These are phyloP conservation scores for Synergus laeviventris DNA, from an alignment of 2,888 invertebrate species.

Conservation along the genomic window DNA sequence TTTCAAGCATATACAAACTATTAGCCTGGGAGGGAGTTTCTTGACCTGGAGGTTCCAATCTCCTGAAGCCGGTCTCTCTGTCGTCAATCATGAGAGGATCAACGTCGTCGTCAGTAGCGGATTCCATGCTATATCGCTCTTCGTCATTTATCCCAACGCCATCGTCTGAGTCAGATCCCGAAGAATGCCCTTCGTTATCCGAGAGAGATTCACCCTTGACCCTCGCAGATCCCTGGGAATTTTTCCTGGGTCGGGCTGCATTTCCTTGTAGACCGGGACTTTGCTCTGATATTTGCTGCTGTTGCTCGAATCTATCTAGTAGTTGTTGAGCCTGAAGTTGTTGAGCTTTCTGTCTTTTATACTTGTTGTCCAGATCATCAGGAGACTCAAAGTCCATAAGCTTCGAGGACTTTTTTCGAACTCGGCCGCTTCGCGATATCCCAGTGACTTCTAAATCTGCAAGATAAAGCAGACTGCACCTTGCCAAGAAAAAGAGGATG, in stretches of 20 bases:
- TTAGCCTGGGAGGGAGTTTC: conserved; percentile 77
- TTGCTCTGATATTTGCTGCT: conserved; percentile 53
- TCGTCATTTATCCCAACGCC: conserved; percentile 67
- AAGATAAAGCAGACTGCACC: conserved; percentile 70
- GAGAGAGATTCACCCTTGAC: conserved; percentile 64
- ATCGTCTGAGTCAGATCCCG: conserved; percentile 70
- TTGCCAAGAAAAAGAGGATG: conserved; percentile 67
- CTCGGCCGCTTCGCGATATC: conserved; percentile 91
- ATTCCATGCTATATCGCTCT: conserved; percentile 68
- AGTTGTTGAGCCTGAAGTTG: conserved; percentile 68
- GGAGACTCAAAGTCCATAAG: conserved; percentile 94
- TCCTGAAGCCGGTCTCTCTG: conserved; percentile 77
- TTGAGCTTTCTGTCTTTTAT: conserved; percentile 74
- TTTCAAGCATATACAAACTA: conserved; percentile 87
- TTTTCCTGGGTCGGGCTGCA: conserved; percentile 60
- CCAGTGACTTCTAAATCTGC: conserved; percentile 89
- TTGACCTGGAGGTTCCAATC: conserved; percentile 77
- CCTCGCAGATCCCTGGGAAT: conserved; percentile 51
- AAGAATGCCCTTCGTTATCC: conserved; percentile 72
- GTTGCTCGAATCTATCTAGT: conserved; percentile 69
- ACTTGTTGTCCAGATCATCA: conserved; percentile 86
- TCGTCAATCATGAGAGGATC: conserved; percentile 75
- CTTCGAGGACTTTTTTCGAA: conserved; percentile 96
- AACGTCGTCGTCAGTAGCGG: conserved; percentile 70
- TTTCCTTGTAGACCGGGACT: conserved; percentile 53